Evolutionary conservation across 2,113 vertebrate species (phyloP).

Genomic region (Podilymbus podiceps): DNA sequence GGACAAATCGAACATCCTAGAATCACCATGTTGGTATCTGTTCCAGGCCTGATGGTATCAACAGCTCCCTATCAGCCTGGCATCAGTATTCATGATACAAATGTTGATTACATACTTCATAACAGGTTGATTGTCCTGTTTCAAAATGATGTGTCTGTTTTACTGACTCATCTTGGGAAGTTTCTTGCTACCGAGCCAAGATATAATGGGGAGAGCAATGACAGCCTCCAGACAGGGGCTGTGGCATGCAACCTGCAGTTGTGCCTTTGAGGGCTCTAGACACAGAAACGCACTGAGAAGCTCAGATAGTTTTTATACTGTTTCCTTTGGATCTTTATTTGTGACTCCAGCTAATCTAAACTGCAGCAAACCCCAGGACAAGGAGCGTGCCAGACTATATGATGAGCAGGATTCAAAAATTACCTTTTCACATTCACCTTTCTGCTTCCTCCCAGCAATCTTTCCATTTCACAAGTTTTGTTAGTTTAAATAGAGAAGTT

Average conservation of each 20-base stretch:
- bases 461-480: background rate
- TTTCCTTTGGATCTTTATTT: background rate
- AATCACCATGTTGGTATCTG: background rate
- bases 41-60: background rate
- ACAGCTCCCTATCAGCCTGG: background rate
- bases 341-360: background rate
- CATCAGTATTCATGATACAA: background rate
- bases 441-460: background rate
- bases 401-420: background rate
- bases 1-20: background rate
- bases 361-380: background rate
- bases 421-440: background rate
- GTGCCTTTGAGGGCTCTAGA: background rate
- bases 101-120: background rate
- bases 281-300: background rate
- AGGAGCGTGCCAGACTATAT: background rate
- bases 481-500: background rate
- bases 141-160: background rate
- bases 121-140: background rate
- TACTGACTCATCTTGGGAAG: background rate
- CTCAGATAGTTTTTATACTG: background rate
- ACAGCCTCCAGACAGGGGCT: background rate
- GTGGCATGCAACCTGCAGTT: background rate
- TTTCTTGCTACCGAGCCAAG: background rate
- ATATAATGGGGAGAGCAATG: background rate